Evolutionary conservation across 2,888 invertebrate genomes (phyloP), one percentile per base, ranked within the genome.

Genomic region (Xestobium rufovillosum): DNA sequence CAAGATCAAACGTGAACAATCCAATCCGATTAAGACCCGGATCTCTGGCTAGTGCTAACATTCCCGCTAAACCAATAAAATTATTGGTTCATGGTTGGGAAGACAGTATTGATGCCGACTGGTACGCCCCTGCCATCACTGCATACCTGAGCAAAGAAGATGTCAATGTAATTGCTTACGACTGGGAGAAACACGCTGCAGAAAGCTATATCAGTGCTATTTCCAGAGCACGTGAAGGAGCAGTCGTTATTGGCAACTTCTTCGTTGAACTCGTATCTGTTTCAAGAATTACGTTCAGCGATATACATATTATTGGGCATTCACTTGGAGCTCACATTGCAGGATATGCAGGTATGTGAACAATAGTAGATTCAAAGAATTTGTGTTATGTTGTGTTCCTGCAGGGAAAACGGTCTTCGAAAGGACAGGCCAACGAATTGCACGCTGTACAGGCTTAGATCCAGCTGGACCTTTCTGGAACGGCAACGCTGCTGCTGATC

Each of bases 391-490:
- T 19, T n/a, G 6, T 19, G 6, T n/a, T 19, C n/a, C 38, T 39
- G 14, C 9, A 42, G 42, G 39, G 15, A 40, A 43, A 38, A 23
- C 16, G 14, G 16, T 43, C 14, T 23, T 37, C 4, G 8, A 10
- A 4, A 11, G 13, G 6, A 30, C 11, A 12, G 33, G 31, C n/a
- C 25, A 16, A 32, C 37, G 31, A 23, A 23, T 47, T 34, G 45
- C 34, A 13, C 39, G 43, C 25, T 39, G 44, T 26, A 41, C 44
- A n/a, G 47, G 43, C 14, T 30, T 47, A 45, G 83, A 83, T 61
- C 82, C 83, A 0, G 83, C 83, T 0, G 59, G 73, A 13, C 78
- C 78, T 0, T 60, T 70, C 3, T 79, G 77, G 53, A 74, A 50
- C 12, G 66, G 55, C 3, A 44, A 46, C 3, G 40, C 39, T 19